phyloP scores from a whole-genome alignment of 1,140 invertebrate genomes.

The Platyura marginata region DNA sequence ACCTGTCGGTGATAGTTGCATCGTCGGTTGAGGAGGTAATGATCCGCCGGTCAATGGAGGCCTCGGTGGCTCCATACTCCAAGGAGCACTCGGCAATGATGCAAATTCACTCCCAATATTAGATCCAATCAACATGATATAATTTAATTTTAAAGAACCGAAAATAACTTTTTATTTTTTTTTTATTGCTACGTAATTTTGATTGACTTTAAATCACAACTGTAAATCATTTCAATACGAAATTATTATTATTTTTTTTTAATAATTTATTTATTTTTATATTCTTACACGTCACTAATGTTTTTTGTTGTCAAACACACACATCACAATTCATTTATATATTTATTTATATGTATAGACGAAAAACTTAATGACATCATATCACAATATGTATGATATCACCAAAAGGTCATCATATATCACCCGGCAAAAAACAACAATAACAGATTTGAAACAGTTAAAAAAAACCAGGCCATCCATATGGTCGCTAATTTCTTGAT shows the following conservation, averaged over 20 bases:
- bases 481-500: neutral
- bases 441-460: neutral
- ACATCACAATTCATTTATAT: neutral
- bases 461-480: neutral
- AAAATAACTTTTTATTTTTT: neutral
- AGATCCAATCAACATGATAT: conserved; percentile 7
- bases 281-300: neutral
- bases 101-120: conserved; percentile 5
- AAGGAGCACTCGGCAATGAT: conserved; percentile 5
- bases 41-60: conserved; percentile 1
- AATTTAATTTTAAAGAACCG: neutral
- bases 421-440: neutral
- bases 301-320: neutral
- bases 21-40: neutral
- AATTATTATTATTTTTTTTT: too few relatives aligned
- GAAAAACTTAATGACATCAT: too few relatives aligned
- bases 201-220: neutral
- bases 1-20: conserved; percentile 7
- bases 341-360: neutral
- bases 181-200: neutral
- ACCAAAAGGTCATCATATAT: too few relatives aligned
- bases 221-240: too few relatives aligned
- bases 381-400: too few relatives aligned
- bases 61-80: conserved; percentile 6
- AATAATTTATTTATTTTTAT: neutral